These are phyloP conservation scores for Epinephelus lanceolatus DNA, from an alignment of 2,113 vertebrate genomes.

Conservation along the genomic window DNA sequence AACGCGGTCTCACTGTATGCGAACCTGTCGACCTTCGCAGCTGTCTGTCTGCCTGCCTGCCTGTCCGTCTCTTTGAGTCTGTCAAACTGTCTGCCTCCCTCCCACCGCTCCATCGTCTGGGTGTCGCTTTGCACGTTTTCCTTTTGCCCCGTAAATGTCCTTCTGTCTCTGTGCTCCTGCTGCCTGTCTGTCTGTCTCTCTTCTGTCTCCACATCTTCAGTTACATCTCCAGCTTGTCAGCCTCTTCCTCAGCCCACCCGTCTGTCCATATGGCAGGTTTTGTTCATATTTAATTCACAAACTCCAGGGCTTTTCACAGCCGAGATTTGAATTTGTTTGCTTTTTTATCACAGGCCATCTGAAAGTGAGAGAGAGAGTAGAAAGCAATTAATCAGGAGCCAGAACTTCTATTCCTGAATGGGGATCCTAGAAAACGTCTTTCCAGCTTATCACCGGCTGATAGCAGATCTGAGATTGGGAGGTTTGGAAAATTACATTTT, in stretches of 20 bases:
- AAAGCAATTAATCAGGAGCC: conserved; percentile 61
- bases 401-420: conserved; percentile 63
- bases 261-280: conserved; percentile 23
- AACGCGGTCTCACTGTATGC: conserved; percentile 49
- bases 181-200: background rate
- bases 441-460: conserved; percentile 65
- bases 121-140: conserved; percentile 1
- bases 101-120: background rate
- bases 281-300: conserved; percentile 57
- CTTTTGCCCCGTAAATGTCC: background rate
- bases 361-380: conserved; percentile 25
- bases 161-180: background rate
- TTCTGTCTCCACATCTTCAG: conserved; percentile 4
- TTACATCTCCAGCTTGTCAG: conserved; percentile 14
- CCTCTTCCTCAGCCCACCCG: background rate
- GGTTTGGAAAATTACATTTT: conserved; percentile 72
- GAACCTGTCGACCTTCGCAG: conserved; percentile 58
- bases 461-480: conserved; percentile 61
- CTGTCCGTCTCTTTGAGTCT: conserved; percentile 10
- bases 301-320: conserved; percentile 1
- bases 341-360: conserved; percentile 51
- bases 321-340: conserved; percentile 47
- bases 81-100: conserved; percentile 8
- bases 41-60: conserved; percentile 26
- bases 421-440: conserved; percentile 53